Evolutionary conservation across 2,888 invertebrate genomes (phyloP).

Genomic region (Cryptus viduatorius): DNA sequence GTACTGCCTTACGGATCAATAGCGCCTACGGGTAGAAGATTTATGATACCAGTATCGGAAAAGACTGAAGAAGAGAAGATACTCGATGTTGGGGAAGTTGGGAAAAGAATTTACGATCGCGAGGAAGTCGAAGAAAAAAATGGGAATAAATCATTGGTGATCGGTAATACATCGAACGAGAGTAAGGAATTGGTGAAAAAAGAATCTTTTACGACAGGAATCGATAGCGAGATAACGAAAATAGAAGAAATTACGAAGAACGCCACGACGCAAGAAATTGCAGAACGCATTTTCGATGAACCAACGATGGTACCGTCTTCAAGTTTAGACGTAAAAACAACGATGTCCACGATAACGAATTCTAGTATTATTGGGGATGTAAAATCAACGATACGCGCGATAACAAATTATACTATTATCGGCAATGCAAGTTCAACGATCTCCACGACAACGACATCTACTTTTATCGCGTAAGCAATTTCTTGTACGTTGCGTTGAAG

Average conservation of each 20-base stretch:
- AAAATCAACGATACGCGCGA: neutral
- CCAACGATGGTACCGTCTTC: too few relatives aligned
- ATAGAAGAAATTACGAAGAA: neutral
- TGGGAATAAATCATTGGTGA: neutral
- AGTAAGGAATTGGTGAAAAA: neutral
- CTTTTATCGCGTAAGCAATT: neutral
- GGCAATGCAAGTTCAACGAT: too few relatives aligned
- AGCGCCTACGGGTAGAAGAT: neutral
- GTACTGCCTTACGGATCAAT: constrained; percentile 5
- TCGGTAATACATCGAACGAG: neutral
- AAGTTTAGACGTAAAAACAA: too few relatives aligned
- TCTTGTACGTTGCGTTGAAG: neutral
- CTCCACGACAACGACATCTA: too few relatives aligned
- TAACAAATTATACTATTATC: too few relatives aligned
- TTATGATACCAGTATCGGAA: neutral
- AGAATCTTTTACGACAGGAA: neutral
- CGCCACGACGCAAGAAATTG: neutral
- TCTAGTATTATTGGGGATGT: too few relatives aligned
- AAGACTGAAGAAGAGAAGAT: neutral
- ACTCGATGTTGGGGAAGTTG: constrained; percentile 15
- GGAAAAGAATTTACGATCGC: constrained; percentile 7
- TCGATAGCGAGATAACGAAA: neutral
- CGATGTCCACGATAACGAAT: neutral
- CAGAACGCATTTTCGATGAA: neutral
- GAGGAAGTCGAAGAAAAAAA: neutral